Percentiles rank a stretch among this genome's conserved stretches.
phyloP scores from a whole-genome alignment of 2,888 invertebrate species.

The Ectemnius cavifrons region DNA sequence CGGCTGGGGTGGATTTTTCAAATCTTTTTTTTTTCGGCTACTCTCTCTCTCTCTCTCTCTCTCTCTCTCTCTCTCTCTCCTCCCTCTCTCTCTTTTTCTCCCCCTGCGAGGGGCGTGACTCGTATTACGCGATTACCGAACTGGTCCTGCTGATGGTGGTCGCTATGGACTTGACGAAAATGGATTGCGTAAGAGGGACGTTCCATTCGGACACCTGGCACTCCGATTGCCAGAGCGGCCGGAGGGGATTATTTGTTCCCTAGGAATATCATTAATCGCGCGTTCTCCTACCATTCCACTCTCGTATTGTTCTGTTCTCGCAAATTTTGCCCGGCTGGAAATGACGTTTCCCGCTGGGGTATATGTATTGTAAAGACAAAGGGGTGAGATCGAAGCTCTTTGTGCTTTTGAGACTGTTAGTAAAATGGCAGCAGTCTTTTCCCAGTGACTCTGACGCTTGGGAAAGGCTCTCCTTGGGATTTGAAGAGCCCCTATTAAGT shows the following conservation, averaged over 20 bases:
- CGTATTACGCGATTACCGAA: constrained; percentile 15
- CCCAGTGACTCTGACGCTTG: too few relatives aligned
- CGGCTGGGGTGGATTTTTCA: constrained; percentile 21
- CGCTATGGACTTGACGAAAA: constrained; percentile 46
- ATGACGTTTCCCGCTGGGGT: too few relatives aligned
- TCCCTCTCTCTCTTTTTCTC: constrained; percentile 16
- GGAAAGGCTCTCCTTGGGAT: neutral
- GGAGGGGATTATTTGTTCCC: constrained; percentile 16
- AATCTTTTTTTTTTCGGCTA: constrained; percentile 18
- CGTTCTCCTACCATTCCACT: constrained; percentile 2
- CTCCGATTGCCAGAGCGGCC: constrained; percentile 2
- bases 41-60: constrained; percentile 14
- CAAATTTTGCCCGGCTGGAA: neutral
- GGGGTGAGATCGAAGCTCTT: too few relatives aligned
- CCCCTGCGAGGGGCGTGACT: constrained; percentile 28
- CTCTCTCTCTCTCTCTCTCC: neutral
- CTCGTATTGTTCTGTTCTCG: neutral
- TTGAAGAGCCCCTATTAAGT: neutral
- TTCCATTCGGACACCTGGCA: constrained; percentile 51
- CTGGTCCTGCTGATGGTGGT: too few relatives aligned
- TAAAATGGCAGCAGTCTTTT: neutral
- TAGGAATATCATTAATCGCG: constrained; percentile 13
- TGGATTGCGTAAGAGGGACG: constrained; percentile 49
- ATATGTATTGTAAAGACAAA: too few relatives aligned
- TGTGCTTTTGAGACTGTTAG: neutral